A percentile compares a stretch with the other conserved stretches of the same genome.
Evolutionary conservation across 92 coral and sea anemone species (phyloP).

Genomic region (Anthopleura xanthogrammica): DNA sequence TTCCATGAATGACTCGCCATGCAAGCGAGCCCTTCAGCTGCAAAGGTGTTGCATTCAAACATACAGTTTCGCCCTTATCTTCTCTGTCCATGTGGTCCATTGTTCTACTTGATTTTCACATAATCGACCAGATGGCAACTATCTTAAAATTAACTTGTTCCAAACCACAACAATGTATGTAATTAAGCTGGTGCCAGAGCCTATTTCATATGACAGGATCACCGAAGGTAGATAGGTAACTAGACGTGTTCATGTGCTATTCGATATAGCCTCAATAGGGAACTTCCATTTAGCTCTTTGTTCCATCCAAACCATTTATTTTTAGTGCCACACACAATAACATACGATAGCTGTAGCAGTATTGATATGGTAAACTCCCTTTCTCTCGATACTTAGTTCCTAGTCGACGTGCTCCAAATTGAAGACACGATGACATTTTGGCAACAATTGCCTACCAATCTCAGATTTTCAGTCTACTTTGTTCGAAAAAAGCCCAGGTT

Average conservation of each 20-base stretch:
- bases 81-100: slow-evolving; percentile 93
- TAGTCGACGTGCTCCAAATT: slow-evolving; percentile 2
- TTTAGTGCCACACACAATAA: slow-evolving; percentile 58
- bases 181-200: slow-evolving; percentile 24
- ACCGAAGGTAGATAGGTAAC: not conserved
- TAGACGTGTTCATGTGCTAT: slow-evolving; percentile 10
- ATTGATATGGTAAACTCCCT: slow-evolving; percentile 71
- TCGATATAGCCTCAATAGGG: slow-evolving; percentile 10
- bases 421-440: slow-evolving; percentile 33
- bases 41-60: slow-evolving; percentile 74
- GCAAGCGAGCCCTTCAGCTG: slow-evolving; percentile 60
- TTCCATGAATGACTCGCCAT: slow-evolving; percentile 49
- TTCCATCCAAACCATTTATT: slow-evolving; percentile 44
- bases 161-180: slow-evolving; percentile 65
- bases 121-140: slow-evolving; percentile 97
- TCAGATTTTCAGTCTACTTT: slow-evolving; percentile 33
- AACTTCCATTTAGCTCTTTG: slow-evolving; percentile 46
- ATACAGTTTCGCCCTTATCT: slow-evolving; percentile 76
- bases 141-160: slow-evolving; percentile 70
- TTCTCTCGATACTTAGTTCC: slow-evolving; percentile 41
- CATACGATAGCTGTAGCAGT: slow-evolving; percentile 40
- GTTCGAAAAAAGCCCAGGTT: slow-evolving; percentile 45
- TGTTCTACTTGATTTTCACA: slow-evolving; percentile 83
- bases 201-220: slow-evolving; percentile 18
- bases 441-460: slow-evolving; percentile 25